These are phyloP conservation scores for Drosophila mayri DNA, from an alignment of 1,140 invertebrate genomes.

Conservation along the genomic window DNA sequence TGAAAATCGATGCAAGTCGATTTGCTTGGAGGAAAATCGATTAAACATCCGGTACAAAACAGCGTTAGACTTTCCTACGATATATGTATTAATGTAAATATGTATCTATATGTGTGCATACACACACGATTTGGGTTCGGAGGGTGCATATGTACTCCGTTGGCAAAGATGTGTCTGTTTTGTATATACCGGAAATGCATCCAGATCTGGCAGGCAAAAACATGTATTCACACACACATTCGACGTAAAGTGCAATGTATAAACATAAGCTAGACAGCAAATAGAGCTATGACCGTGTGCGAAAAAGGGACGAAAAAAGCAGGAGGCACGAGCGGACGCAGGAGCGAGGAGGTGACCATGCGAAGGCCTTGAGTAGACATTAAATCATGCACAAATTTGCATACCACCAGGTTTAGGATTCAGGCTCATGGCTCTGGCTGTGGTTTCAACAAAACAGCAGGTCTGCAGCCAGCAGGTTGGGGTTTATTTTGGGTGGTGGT, in stretches of 20 bases:
- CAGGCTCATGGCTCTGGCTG: conserved; percentile 19
- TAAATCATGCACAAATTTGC: conserved; percentile 68
- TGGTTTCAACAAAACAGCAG: conserved; percentile 15
- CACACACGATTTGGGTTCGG: conserved; percentile 5
- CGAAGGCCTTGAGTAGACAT: conserved; percentile 59
- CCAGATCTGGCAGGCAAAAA: conserved; percentile 16
- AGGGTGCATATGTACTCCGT: conserved; percentile 7
- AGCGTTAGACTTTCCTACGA: neutral
- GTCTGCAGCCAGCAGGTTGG: conserved; percentile 4
- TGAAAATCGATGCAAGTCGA: conserved; percentile 36
- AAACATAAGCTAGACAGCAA: conserved; percentile 60
- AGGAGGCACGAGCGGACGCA: neutral
- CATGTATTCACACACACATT: conserved; percentile 13
- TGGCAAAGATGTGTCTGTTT: neutral
- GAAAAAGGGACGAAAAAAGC: neutral
- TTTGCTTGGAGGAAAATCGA: conserved; percentile 24
- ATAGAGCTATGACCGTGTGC: conserved; percentile 26
- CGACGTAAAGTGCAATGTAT: conserved; percentile 35
- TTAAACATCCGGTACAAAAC: conserved; percentile 9
- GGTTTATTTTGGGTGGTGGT: conserved; percentile 35
- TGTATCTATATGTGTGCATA: conserved; percentile 15
- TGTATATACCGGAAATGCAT: conserved; percentile 67
- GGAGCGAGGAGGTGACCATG: conserved; percentile 6
- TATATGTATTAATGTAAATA: conserved; percentile 2
- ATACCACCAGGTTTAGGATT: conserved; percentile 37